A percentile compares a stretch with the other conserved stretches of the same genome.
phyloP scores from a whole-genome alignment of 1,140 invertebrate genomes.

The Drosophila kohkoa region DNA sequence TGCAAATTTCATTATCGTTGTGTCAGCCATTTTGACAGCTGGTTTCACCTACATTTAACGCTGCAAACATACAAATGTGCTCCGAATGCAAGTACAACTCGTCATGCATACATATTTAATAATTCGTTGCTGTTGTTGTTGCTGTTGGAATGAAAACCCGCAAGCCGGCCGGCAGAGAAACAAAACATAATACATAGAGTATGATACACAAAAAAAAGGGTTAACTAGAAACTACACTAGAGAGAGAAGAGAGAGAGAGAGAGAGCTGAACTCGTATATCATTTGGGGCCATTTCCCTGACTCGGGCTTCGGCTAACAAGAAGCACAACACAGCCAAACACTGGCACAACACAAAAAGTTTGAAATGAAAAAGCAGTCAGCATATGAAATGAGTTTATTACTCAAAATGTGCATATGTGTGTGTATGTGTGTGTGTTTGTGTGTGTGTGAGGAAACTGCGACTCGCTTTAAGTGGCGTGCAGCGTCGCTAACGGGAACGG shows the following conservation, averaged over 20 bases:
- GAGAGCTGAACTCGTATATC: constrained; percentile 68
- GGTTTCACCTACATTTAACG: constrained; percentile 76
- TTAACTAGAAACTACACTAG: constrained; percentile 43
- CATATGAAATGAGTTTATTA: constrained; percentile 84
- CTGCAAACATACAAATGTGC: constrained; percentile 29
- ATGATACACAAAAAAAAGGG: constrained; percentile 27
- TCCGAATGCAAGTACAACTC: constrained; percentile 8
- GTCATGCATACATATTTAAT: constrained; percentile 62
- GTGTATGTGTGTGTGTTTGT: background rate
- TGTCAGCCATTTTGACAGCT: constrained; percentile 77
- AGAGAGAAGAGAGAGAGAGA: constrained; percentile 3
- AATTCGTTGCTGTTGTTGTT: constrained; percentile 41
- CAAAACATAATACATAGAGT: constrained; percentile 5
- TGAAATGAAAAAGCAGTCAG: constrained; percentile 83
- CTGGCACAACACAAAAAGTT: constrained; percentile 61
- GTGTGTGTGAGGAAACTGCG: constrained; percentile 41
- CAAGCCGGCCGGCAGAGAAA: constrained; percentile 33
- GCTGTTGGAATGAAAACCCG: constrained; percentile 23
- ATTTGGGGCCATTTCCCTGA: constrained; percentile 51
- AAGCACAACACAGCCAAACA: constrained; percentile 57
- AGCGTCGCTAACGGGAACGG: constrained; percentile 46
- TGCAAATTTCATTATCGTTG: constrained; percentile 77
- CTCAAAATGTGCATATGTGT: constrained; percentile 65
- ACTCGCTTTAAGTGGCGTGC: constrained; percentile 75
- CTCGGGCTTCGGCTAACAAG: constrained; percentile 64